Percentiles rank a stretch among this genome's conserved stretches.
These are phyloP conservation scores for Ancistrus triradiatus DNA, from an alignment of 2,113 vertebrate species.

Conservation along the genomic window DNA sequence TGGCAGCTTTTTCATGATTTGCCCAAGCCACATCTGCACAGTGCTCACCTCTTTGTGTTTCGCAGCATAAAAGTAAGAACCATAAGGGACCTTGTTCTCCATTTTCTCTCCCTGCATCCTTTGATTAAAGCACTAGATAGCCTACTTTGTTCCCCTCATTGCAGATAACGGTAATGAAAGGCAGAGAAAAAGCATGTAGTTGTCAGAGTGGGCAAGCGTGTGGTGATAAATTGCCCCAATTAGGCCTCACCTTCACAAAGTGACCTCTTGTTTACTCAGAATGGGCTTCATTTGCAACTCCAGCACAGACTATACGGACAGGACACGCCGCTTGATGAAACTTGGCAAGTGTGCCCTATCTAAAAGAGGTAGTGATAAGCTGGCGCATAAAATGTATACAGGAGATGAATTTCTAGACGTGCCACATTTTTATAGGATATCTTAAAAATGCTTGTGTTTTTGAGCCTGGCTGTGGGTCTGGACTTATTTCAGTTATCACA, in stretches of 20 bases:
- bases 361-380: neutral
- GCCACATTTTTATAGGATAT: neutral
- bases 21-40: neutral
- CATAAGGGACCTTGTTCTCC: constrained; percentile 13
- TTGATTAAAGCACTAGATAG: constrained; percentile 56
- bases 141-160: constrained; percentile 47
- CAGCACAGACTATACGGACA: constrained; percentile 5
- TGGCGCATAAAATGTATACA: neutral
- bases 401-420: neutral
- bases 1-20: neutral
- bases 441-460: no score
- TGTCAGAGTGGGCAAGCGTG: constrained; percentile 58
- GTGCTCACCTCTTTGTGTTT: neutral
- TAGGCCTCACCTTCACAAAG: constrained; percentile 64
- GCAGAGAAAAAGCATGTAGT: constrained; percentile 59
- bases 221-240: constrained; percentile 68
- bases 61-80: neutral
- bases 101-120: constrained; percentile 32
- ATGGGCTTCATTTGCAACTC: constrained; percentile 49
- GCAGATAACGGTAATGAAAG: constrained; percentile 68
- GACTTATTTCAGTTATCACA: no score
- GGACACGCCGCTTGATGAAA: neutral
- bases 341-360: neutral
- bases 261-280: constrained; percentile 50
- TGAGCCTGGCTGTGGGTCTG: no score